These are phyloP conservation scores for Belonocnema kinseyi DNA, from an alignment of 1,140 invertebrate species.

Conservation along the genomic window DNA sequence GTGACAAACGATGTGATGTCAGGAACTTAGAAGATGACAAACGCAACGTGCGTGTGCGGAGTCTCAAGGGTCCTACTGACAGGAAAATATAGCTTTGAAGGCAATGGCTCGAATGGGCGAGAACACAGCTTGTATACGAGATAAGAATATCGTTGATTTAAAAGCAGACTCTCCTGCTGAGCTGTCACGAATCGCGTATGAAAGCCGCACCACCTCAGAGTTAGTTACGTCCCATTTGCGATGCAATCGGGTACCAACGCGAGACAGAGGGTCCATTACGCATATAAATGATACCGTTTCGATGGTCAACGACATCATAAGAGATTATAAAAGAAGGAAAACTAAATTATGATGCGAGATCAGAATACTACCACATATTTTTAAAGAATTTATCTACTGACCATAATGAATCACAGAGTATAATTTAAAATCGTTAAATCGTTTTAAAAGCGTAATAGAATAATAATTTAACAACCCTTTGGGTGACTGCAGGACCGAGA, in stretches of 20 bases:
- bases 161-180: slow-evolving; percentile 21
- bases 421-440: too few species aligned
- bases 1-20: neutral
- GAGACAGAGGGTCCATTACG: neutral
- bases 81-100: slow-evolving; percentile 1
- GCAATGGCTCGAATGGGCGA: neutral
- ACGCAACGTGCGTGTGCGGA: slow-evolving; percentile 24
- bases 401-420: too few species aligned
- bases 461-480: too few species aligned
- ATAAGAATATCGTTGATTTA: slow-evolving; percentile 32
- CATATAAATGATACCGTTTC: slow-evolving; percentile 7
- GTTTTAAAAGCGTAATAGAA: too few species aligned
- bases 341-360: too few species aligned
- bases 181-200: slow-evolving; percentile 16
- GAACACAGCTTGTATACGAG: slow-evolving; percentile 16
- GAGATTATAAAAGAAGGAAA: slow-evolving; percentile 6
- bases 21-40: slow-evolving; percentile 15
- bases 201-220: slow-evolving; percentile 24
- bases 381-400: too few species aligned
- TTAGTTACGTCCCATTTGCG: slow-evolving; percentile 1
- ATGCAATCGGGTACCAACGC: neutral
- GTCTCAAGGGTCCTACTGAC: neutral
- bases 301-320: slow-evolving; percentile 17
- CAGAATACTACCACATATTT: too few species aligned
- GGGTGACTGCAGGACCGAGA: too few species aligned